phyloP scores from a whole-genome alignment of 2,888 invertebrate genomes.

The Clostera curtula region DNA sequence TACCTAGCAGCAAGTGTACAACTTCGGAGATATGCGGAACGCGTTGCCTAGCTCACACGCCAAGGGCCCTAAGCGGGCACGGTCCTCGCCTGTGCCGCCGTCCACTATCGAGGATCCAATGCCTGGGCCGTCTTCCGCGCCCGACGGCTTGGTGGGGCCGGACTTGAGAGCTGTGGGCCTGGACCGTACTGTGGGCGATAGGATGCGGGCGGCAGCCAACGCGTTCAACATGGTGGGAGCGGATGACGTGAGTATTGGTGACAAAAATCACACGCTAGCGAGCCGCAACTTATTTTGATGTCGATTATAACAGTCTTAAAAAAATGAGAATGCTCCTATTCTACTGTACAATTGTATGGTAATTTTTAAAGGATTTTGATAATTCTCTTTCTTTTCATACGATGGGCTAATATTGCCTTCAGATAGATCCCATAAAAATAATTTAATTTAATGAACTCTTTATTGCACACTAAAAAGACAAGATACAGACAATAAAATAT shows the following conservation, averaged over 20 bases:
- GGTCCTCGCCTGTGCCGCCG: slow-evolving; percentile 3
- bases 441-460: too few relatives aligned
- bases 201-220: slow-evolving; percentile 13
- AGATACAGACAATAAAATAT: too few relatives aligned
- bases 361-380: too few relatives aligned
- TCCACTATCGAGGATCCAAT: background rate
- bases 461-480: too few relatives aligned
- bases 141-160: slow-evolving; percentile 14
- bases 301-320: too few relatives aligned
- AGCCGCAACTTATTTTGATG: too few relatives aligned
- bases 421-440: too few relatives aligned
- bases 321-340: too few relatives aligned
- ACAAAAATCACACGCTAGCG: too few relatives aligned
- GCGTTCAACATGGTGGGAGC: slow-evolving; percentile 26
- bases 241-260: slow-evolving; percentile 42
- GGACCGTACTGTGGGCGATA: slow-evolving; percentile 23
- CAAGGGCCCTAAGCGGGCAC: background rate
- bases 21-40: slow-evolving; percentile 33
- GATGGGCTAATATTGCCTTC: too few relatives aligned
- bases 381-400: too few relatives aligned
- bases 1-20: slow-evolving; percentile 31
- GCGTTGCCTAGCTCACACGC: slow-evolving; percentile 20
- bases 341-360: too few relatives aligned
- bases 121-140: slow-evolving; percentile 2
- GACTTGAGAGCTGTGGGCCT: slow-evolving; percentile 31